phyloP scores from a whole-genome alignment of 2,797 vertebrate species.

The Scyliorhinus canicula region DNA sequence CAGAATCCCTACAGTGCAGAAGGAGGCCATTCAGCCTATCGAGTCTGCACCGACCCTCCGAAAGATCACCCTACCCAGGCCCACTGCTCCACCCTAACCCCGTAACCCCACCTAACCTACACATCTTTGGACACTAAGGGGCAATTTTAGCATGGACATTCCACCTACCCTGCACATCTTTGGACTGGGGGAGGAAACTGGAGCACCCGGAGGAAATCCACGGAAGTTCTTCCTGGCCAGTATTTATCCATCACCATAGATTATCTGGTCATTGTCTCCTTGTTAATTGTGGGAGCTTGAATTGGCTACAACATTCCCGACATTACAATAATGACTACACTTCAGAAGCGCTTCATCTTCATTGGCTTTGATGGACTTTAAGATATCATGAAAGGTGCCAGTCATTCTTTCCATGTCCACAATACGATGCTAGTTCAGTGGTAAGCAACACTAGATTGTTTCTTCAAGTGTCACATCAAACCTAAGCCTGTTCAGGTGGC shows the following conservation, averaged over 20 bases:
- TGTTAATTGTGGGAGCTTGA: neutral
- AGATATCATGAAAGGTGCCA: neutral
- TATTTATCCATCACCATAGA: neutral
- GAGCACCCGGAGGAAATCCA: no score
- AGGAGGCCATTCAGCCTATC: no score
- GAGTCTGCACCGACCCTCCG: no score
- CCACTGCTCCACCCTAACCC: no score
- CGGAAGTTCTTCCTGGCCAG: neutral
- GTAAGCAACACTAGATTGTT: neutral
- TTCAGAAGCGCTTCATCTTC: neutral
- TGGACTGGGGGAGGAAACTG: no score
- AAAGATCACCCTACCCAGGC: no score
- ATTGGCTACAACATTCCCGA: neutral
- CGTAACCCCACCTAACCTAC: no score
- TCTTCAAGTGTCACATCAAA: neutral
- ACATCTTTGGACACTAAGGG: no score
- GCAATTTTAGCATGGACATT: no score
- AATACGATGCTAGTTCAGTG: neutral
- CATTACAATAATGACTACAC: neutral
- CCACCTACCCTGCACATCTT: no score
- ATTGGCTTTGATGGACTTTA: neutral
- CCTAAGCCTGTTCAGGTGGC: neutral
- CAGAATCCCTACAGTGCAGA: no score
- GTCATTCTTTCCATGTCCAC: neutral
- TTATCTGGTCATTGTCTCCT: neutral